These are phyloP conservation scores for Trissolcus japonicus DNA, from an alignment of 2,888 invertebrate species.

Conservation along the genomic window DNA sequence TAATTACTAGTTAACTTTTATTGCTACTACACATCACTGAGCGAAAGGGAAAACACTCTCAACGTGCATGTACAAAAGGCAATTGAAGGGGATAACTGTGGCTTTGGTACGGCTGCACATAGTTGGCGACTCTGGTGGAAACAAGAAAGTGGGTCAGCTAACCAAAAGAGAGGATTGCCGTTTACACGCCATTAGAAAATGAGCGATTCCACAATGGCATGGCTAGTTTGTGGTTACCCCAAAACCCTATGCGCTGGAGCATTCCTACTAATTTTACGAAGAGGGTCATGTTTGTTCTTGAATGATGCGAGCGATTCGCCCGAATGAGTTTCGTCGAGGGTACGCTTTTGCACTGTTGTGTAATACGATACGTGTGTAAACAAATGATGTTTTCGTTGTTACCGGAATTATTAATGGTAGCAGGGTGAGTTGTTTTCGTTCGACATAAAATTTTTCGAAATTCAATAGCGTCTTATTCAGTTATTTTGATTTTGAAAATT, in stretches of 20 bases:
- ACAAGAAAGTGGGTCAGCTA: slow-evolving; percentile 50
- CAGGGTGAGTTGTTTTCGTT: neutral
- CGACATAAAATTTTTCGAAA: too few relatives aligned
- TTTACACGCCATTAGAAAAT: slow-evolving; percentile 57
- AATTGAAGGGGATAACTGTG: slow-evolving; percentile 27
- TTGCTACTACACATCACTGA: slow-evolving; percentile 15
- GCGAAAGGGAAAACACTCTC: slow-evolving; percentile 17
- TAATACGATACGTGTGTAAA: slow-evolving; percentile 24
- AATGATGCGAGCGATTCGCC: too few relatives aligned
- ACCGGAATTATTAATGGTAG: slow-evolving; percentile 19
- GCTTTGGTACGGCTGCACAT: slow-evolving; percentile 15
- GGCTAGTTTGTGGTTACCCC: slow-evolving; percentile 52
- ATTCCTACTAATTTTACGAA: slow-evolving; percentile 55
- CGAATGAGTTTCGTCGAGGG: too few relatives aligned
- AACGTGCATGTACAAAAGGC: slow-evolving; percentile 16
- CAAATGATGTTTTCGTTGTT: slow-evolving; percentile 34
- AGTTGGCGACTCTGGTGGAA: slow-evolving; percentile 25
- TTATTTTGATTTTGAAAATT: too few relatives aligned
- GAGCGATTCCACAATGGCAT: slow-evolving; percentile 54
- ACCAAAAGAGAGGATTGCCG: slow-evolving; percentile 53
- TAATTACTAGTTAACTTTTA: slow-evolving; percentile 31
- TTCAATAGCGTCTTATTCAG: too few relatives aligned
- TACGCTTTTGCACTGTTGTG: too few relatives aligned
- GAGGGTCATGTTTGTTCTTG: slow-evolving; percentile 1
- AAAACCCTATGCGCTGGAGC: slow-evolving; percentile 48